Conservation (phyloP, 2,797 vertebrate species). For the Phalanger gymnotis region DNA sequence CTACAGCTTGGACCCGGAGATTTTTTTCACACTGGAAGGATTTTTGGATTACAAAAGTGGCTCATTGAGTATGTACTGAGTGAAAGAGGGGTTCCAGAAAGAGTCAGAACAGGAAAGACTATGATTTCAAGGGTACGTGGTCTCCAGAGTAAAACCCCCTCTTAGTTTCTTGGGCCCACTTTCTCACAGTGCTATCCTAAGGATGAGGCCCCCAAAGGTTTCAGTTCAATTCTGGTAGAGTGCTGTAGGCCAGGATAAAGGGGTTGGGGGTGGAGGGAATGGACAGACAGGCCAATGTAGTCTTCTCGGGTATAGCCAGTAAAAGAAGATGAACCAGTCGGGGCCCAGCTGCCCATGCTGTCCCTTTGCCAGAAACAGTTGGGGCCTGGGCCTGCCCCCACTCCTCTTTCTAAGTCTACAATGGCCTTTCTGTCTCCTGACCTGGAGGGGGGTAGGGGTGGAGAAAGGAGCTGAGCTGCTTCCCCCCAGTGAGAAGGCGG, state of each 20-base stretch:
- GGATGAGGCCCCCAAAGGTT: background rate
- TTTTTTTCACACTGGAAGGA: background rate
- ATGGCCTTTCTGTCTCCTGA: conserved; percentile 53
- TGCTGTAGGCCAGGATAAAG: background rate
- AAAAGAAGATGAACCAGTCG: conserved; percentile 50
- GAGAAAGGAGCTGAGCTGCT: conserved; percentile 4
- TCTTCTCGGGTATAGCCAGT: conserved; percentile 21
- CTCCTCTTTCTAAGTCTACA: conserved; percentile 34
- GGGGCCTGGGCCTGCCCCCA: background rate
- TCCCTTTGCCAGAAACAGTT: conserved; percentile 31
- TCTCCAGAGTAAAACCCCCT: too few species aligned
- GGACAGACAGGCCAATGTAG: conserved; percentile 66
- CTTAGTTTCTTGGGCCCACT: background rate
- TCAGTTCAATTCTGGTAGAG: background rate
- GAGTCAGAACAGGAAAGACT: background rate
- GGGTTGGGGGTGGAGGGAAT: conserved; percentile 3
- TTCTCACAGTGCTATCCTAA: background rate
- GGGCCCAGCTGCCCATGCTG: conserved; percentile 62
- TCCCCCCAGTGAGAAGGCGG: background rate
- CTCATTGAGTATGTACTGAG: background rate
- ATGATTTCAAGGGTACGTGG: background rate
- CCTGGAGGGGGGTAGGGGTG: background rate
- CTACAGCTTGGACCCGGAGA: background rate
- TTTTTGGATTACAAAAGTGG: background rate
- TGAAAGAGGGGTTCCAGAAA: background rate